A percentile compares a stretch with the other conserved stretches of the same genome.
Conservation (phyloP, 2,797 vertebrate species). For the Eulemur albifrons region DNA sequence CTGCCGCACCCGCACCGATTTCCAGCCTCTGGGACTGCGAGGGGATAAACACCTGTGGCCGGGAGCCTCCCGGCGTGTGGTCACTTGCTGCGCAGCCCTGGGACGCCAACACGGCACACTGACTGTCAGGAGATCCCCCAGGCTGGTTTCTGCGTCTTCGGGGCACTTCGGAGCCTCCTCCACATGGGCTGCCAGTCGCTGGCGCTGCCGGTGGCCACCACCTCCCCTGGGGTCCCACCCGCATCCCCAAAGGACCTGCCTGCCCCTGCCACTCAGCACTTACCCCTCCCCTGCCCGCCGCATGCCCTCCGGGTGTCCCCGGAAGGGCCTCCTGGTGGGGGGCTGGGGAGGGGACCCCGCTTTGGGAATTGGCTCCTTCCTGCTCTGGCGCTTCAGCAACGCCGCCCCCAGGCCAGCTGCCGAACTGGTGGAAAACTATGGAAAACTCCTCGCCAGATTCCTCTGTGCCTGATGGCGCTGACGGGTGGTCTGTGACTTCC, state of each 20-base stretch:
- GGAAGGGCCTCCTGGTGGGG: neutral
- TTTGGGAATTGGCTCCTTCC: neutral
- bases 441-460: neutral
- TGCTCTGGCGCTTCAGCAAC: no score
- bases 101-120: accelerated
- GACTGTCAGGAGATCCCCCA: accelerated
- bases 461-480: no score
- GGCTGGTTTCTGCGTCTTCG: accelerated
- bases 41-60: neutral
- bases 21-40: neutral
- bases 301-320: accelerated
- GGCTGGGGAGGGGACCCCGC: neutral
- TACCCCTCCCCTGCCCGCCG: accelerated
- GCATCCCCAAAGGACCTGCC: neutral
- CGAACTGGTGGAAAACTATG: neutral
- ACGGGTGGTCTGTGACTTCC: neutral
- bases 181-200: neutral
- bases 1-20: neutral
- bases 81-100: neutral
- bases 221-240: no score
- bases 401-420: neutral
- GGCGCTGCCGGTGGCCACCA: neutral
- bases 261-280: accelerated
- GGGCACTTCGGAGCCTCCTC: no score
- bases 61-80: accelerated